Percentiles rank a stretch among this genome's conserved stretches.
Conservation (phyloP, 2,113 vertebrate genomes). For the Planiliza haematocheilus region DNA sequence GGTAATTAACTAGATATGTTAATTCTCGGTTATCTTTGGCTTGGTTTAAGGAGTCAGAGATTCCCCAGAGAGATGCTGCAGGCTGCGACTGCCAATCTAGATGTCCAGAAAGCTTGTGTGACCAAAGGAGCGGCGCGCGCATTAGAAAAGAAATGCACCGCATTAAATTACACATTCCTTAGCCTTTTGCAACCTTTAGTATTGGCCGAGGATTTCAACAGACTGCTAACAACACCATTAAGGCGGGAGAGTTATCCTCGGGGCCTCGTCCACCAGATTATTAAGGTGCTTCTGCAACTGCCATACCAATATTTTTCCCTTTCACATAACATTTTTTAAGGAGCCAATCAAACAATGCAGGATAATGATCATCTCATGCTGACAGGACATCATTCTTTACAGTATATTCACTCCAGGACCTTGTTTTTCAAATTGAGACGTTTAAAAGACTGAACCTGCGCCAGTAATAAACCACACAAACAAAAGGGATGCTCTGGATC, state of each 20-base stretch:
- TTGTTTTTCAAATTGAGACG: slow-evolving; percentile 41
- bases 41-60: slow-evolving; percentile 66
- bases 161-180: slow-evolving; percentile 64
- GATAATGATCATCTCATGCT: slow-evolving; percentile 71
- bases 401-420: slow-evolving; percentile 25
- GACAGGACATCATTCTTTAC: slow-evolving; percentile 50
- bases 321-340: slow-evolving; percentile 69
- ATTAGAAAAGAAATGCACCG: slow-evolving; percentile 45
- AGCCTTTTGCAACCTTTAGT: slow-evolving; percentile 42
- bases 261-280: slow-evolving; percentile 58
- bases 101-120: slow-evolving; percentile 59
- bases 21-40: slow-evolving; percentile 74
- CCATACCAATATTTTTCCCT: slow-evolving; percentile 46
- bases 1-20: slow-evolving; percentile 78
- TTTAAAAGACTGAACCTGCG: slow-evolving; percentile 40
- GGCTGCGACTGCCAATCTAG: slow-evolving; percentile 53
- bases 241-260: slow-evolving; percentile 55
- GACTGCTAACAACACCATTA: slow-evolving; percentile 66
- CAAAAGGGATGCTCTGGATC: slow-evolving; percentile 1
- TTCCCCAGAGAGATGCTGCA: slow-evolving; percentile 47
- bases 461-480: slow-evolving; percentile 17
- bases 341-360: slow-evolving; percentile 67
- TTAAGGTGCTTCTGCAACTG: slow-evolving; percentile 66
- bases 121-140: slow-evolving; percentile 26
- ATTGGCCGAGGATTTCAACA: slow-evolving; percentile 57